These are phyloP conservation scores for Baccha elongata DNA, from an alignment of 2,888 invertebrate genomes.

Conservation along the genomic window DNA sequence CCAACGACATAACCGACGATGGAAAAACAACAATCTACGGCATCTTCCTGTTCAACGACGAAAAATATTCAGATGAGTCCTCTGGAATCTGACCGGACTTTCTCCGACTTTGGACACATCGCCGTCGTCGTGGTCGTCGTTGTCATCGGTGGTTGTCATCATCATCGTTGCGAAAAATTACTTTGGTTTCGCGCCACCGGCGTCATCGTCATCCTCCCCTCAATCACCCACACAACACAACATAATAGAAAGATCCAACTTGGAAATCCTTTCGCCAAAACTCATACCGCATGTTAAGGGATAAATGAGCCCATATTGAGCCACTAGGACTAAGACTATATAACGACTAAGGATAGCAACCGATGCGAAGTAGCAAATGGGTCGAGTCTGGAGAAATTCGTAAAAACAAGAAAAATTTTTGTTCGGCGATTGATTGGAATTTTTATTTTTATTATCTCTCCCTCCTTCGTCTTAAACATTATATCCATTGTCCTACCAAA, in stretches of 20 bases:
- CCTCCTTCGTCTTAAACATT: slow-evolving; percentile 23
- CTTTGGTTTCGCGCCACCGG: slow-evolving; percentile 68
- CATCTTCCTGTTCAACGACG: slow-evolving; percentile 66
- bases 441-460: slow-evolving; percentile 65
- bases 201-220: slow-evolving; percentile 37
- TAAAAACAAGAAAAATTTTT: slow-evolving; percentile 73
- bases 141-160: slow-evolving; percentile 35
- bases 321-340: neutral
- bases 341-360: slow-evolving; percentile 11
- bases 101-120: slow-evolving; percentile 54
- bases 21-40: slow-evolving; percentile 60
- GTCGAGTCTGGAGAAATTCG: slow-evolving; percentile 63
- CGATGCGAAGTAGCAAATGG: slow-evolving; percentile 55
- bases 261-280: slow-evolving; percentile 41
- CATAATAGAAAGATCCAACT: slow-evolving; percentile 24
- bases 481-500: slow-evolving; percentile 57
- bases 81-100: slow-evolving; percentile 65
- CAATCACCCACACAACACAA: neutral
- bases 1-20: slow-evolving; percentile 8
- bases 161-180: slow-evolving; percentile 55
- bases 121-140: slow-evolving; percentile 15
- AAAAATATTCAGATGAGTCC: slow-evolving; percentile 64
- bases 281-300: neutral
- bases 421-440: slow-evolving; percentile 74
- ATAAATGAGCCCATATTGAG: slow-evolving; percentile 53